Evolutionary conservation across 1,140 invertebrate species (phyloP).

Genomic region (Orussus abietinus): DNA sequence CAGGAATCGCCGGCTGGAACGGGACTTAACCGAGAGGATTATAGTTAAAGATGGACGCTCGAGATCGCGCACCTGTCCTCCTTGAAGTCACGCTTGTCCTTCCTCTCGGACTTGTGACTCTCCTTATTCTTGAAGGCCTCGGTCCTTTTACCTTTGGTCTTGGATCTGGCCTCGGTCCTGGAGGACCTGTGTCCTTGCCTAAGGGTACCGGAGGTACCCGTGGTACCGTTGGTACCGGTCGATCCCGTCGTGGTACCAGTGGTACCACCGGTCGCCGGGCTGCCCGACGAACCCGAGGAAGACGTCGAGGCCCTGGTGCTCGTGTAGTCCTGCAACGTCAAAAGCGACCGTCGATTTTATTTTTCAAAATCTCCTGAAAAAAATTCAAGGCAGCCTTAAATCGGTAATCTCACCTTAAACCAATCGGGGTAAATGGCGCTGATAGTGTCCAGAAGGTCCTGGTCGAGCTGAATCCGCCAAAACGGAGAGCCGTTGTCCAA

Average conservation of each 20-base stretch:
- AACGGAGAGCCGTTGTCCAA: constrained; percentile 75
- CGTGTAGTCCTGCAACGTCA: constrained; percentile 46
- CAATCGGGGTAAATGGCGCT: constrained; percentile 87
- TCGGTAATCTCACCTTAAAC: constrained; percentile 63
- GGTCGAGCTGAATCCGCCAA: constrained; percentile 86
- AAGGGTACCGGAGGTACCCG: too few species aligned
- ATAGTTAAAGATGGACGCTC: too few species aligned
- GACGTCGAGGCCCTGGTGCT: constrained; percentile 42
- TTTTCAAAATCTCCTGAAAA: background rate
- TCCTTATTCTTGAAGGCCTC: constrained; percentile 37
- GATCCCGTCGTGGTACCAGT: constrained; percentile 25
- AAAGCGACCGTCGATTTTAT: background rate
- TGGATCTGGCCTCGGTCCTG: constrained; percentile 34
- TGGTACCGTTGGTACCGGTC: constrained; percentile 30
- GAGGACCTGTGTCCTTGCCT: constrained; percentile 30
- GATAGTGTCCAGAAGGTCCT: constrained; percentile 85
- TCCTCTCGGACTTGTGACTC: constrained; percentile 33
- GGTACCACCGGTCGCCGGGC: constrained; percentile 29
- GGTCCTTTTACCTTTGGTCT: constrained; percentile 39
- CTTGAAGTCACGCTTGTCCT: constrained; percentile 37
- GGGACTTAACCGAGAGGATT: too few species aligned
- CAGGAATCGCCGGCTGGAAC: too few species aligned
- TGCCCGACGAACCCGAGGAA: constrained; percentile 28
- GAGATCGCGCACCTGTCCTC: constrained; percentile 39
- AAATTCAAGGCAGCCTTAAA: background rate